These are phyloP conservation scores for Trochalopteron elliotii DNA, from an alignment of 2,113 vertebrate species.

Conservation along the genomic window DNA sequence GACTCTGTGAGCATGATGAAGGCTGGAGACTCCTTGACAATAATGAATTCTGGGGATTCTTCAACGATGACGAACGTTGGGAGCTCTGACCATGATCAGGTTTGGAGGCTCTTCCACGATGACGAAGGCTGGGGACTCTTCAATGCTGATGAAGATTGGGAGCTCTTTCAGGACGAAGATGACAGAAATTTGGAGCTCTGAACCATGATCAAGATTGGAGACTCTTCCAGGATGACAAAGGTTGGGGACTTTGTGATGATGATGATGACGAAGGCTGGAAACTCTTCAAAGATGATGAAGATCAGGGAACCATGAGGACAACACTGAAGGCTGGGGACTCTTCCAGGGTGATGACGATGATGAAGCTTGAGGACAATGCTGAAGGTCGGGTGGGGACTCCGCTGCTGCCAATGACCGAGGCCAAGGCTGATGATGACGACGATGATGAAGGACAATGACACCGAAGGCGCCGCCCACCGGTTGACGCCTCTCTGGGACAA, in stretches of 20 bases:
- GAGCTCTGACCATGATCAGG: background rate
- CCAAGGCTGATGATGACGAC: background rate
- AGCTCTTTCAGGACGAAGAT: background rate
- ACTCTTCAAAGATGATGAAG: too few species aligned
- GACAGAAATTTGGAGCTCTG: background rate
- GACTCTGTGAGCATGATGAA: background rate
- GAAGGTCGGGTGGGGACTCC: background rate
- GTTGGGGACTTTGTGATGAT: too few species aligned
- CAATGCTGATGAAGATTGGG: background rate
- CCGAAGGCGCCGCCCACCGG: background rate
- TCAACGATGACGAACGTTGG: rapidly evolving
- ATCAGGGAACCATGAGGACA: rapidly evolving
- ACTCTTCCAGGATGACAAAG: background rate
- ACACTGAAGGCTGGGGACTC: background rate
- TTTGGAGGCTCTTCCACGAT: background rate
- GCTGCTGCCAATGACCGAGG: background rate
- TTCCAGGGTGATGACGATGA: background rate
- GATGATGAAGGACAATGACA: background rate
- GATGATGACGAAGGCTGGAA: background rate
- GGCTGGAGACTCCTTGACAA: background rate
- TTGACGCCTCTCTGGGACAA: background rate
- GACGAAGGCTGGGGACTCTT: background rate
- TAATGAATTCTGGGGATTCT: background rate
- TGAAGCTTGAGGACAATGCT: background rate
- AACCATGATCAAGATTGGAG: background rate